Evolutionary conservation across 2,888 invertebrate species (phyloP), one percentile per base, ranked within the genome.

Genomic region (Escarpia spicata): DNA sequence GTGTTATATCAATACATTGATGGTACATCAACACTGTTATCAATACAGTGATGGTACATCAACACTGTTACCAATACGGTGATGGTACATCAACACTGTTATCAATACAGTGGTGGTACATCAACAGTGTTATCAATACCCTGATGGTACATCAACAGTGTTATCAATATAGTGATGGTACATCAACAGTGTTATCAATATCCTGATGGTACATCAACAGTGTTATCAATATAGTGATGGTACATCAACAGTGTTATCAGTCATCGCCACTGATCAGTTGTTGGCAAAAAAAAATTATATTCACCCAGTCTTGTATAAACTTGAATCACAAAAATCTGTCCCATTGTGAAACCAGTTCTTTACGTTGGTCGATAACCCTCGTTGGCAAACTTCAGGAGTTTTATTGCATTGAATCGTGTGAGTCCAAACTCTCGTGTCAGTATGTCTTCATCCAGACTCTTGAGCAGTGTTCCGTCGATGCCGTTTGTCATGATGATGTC

Each of bases 261-360:
- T 75, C 75, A 75, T 75, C 75, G 19, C n/a, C 19, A 26, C 19
- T 75, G 75, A 26, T 26, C 26, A 75, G n/a, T 75, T 75, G 75
- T 75, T 75, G 75, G 75, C 75, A 75, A 75, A 75, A n/a, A n/a
- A n/a, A n/a, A n/a, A n/a, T n/a, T n/a, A 75, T 75, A 75, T 75
- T 52, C 75, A 75, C 26, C 0, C 75, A 75, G 26, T 75, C 75
- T n/a, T 75, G 75, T 75, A 26, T 19, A 26, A 75, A 1, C 26
- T 52, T 52, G 8, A 75, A 6, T 75, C 75, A 26, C 75, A 75
- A 15, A 19, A 26, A 26, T 6, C 26, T 75, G 75, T 6, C 19
- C 26, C n/a, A 75, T n/a, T 26, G 6, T 26, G 75, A 15, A 75
- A 1, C 26, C 75, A 75, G 75, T 75, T 75, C 75, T 75, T 6